These are phyloP conservation scores for Otus scops DNA, from an alignment of 2,797 vertebrate genomes.

Conservation along the genomic window DNA sequence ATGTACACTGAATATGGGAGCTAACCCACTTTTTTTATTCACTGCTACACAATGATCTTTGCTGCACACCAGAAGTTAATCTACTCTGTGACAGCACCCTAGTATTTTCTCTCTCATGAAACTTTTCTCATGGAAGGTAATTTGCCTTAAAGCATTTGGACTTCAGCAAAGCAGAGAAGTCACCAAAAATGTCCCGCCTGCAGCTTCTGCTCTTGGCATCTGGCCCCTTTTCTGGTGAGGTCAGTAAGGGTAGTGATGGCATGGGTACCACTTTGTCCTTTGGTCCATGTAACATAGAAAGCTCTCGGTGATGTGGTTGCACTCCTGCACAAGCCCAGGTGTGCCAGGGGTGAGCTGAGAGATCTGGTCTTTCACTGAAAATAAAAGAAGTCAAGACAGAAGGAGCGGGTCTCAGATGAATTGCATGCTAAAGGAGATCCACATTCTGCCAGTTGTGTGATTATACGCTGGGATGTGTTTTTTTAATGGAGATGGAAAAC, in stretches of 20 bases:
- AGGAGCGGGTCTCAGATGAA: background rate
- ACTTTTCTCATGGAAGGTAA: background rate
- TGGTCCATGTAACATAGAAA: background rate
- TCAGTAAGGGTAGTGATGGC: background rate
- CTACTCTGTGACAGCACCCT: background rate
- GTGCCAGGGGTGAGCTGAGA: background rate
- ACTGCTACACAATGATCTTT: fast-evolving
- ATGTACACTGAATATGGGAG: background rate
- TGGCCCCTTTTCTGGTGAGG: background rate
- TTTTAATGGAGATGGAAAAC: constrained; percentile 26
- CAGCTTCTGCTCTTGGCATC: background rate
- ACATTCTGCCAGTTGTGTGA: background rate
- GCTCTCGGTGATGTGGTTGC: background rate
- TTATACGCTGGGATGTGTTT: background rate
- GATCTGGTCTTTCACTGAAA: background rate
- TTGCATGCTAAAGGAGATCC: background rate
- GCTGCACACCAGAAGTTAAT: background rate
- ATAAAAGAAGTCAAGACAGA: background rate
- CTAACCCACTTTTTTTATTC: background rate
- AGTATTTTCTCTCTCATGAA: background rate
- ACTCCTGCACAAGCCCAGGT: background rate
- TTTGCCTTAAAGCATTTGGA: background rate
- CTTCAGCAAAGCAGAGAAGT: background rate
- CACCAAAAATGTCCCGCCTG: background rate
- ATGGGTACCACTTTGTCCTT: background rate